Evolutionary conservation across 2,113 vertebrate genomes (phyloP).

Genomic region (Eulemur macaco): DNA sequence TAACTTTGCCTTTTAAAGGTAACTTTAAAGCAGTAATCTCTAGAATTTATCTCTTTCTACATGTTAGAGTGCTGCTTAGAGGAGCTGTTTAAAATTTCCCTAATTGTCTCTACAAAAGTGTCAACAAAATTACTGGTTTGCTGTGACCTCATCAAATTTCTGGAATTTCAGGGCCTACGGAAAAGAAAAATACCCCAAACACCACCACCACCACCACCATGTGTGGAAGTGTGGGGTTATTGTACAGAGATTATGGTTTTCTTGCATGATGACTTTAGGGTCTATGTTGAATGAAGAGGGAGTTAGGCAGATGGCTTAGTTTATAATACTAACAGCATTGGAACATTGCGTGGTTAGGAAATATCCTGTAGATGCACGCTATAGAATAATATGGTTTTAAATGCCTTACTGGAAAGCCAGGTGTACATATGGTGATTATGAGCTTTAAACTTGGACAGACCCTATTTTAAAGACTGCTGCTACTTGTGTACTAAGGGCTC

Average conservation of each 20-base stretch:
- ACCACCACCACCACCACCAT: neutral
- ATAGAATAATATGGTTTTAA: neutral
- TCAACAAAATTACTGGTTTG: constrained; percentile 9
- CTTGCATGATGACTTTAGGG: neutral
- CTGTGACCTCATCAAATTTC: constrained; percentile 47
- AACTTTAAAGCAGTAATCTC: neutral
- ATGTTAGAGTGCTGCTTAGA: neutral
- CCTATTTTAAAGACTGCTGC: neutral
- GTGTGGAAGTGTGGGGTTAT: neutral
- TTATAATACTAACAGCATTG: neutral
- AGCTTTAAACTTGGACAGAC: neutral
- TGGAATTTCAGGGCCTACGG: constrained; percentile 28
- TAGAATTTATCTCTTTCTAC: neutral
- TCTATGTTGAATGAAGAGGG: neutral
- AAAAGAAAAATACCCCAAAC: neutral
- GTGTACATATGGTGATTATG: neutral
- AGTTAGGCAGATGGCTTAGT: neutral
- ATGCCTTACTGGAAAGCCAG: neutral
- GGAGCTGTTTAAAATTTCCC: constrained; percentile 13
- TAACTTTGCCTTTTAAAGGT: constrained; percentile 31
- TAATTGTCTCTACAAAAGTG: neutral
- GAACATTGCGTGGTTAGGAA: neutral
- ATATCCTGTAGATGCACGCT: neutral
- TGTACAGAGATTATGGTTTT: neutral
- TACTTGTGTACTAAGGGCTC: neutral